Conservation (phyloP, 1,140 invertebrate species). For the Lamellibrachia luymesi region DNA sequence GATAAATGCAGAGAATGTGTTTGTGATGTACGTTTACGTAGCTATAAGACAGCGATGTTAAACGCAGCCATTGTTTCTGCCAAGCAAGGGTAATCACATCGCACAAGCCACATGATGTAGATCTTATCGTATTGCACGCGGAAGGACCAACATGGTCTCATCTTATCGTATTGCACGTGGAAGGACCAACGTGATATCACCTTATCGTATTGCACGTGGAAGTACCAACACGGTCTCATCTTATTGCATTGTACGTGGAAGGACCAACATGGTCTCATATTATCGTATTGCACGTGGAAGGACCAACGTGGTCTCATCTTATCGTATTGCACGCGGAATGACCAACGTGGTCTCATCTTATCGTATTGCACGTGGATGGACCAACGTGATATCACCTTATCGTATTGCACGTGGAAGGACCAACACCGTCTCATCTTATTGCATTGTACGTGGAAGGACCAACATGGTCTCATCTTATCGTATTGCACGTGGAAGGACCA, state of each 20-base stretch:
- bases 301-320: too few relatives aligned
- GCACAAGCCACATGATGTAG: not conserved
- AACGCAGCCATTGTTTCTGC: not conserved
- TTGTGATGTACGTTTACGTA: not conserved
- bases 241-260: too few relatives aligned
- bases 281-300: too few relatives aligned
- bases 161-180: not conserved
- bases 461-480: not conserved
- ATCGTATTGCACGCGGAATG: too few relatives aligned
- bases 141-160: not conserved
- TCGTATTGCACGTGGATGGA: too few relatives aligned
- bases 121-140: not conserved
- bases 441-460: too few relatives aligned
- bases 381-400: too few relatives aligned
- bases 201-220: not conserved
- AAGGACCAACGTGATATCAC: not conserved
- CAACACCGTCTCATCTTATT: too few relatives aligned
- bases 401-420: too few relatives aligned
- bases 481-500: not conserved
- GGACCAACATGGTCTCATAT: too few relatives aligned
- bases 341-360: too few relatives aligned
- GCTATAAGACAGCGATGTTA: not conserved
- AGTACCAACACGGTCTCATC: too few relatives aligned
- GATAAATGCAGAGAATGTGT: not conserved
- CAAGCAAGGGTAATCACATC: not conserved